Evolutionary conservation across 1,140 invertebrate genomes (phyloP).

Genomic region (Microplitis demolitor): DNA sequence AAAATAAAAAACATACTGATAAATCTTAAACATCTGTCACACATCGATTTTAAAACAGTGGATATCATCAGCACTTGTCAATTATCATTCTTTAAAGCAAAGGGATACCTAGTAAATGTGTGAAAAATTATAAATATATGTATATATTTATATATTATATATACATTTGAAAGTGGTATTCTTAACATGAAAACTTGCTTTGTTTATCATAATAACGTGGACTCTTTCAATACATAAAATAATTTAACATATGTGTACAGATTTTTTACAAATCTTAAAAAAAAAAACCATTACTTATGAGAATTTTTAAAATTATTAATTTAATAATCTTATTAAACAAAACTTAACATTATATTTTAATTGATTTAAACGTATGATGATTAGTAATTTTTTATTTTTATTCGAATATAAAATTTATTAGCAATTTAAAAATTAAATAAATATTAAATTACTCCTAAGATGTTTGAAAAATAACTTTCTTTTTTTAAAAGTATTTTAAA

Average conservation of each 20-base stretch:
- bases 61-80: background rate
- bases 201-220: constrained; percentile 12
- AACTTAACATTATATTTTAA: no score
- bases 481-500: no score
- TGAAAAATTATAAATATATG: constrained; percentile 28
- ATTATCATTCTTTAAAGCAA: constrained; percentile 1
- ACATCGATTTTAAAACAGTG: constrained; percentile 36
- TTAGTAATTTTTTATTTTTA: no score
- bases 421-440: no score
- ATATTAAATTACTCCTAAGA: no score
- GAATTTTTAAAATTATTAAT: no score
- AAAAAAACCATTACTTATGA: background rate
- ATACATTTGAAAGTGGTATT: constrained; percentile 39
- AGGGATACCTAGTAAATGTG: constrained; percentile 38
- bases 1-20: constrained; percentile 30
- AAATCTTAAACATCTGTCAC: constrained; percentile 42
- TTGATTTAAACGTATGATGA: no score
- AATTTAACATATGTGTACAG: constrained; percentile 38
- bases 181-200: constrained; percentile 40
- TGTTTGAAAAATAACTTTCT: no score
- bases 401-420: no score
- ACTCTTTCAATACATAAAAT: constrained; percentile 29
- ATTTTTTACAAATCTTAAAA: constrained; percentile 45
- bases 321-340: no score
- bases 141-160: constrained; percentile 26